Base-by-base conservation (phyloP, 1,140 invertebrate genomes). In the Araneus ventricosus region DNA sequence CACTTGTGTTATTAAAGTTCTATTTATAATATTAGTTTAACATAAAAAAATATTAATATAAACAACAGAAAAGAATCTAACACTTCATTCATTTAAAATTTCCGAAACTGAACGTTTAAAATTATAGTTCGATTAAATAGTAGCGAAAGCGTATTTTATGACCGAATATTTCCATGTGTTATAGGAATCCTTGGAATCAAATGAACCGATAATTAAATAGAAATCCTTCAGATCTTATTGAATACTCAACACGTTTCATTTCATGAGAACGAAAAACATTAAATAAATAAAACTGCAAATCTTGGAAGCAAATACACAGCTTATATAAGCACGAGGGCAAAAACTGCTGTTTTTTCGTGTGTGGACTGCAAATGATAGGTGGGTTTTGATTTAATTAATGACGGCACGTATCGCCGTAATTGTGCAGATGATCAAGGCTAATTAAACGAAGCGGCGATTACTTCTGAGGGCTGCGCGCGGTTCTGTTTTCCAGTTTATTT, bases 401-500 rank as follows among this genome's bases (percentile, higher is more conserved):
- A 17, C 67, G 10, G 14, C 67, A 30, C 67, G 30, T 75, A 70
- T 4, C 30, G 17, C 67, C 1, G 30, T 75, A 30, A 75, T 20
- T 75, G 67, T 27, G 67, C 27, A 75, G 67, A 75, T 34, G 67
- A 75, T 75, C 67, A 75, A 75, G 67, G 67, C 67, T 75, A 75
- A 75, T 75, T 75, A 75, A 37, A 14, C 27, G 67, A 75, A 17
- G 41, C 27, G 17, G 67, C 7, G 8, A 45, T 82, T 6, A n/a
- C 39, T 52, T 24, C 22, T 82, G 37, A 41, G 37, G 6, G 6
- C 37, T 79, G n/a, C 30, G 7, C 5, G 67, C 30, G 7, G 67
- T 34, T 22, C 67, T n/a, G 37, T 82, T 20, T 63, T 63, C n/a
- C n/a, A n/a, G n/a, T n/a, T n/a, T n/a, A n/a, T n/a, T n/a, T n/a